Percentiles rank a stretch among this genome's conserved stretches.
Conservation (phyloP, 2,113 vertebrate genomes). For the Ascaphus truei region DNA sequence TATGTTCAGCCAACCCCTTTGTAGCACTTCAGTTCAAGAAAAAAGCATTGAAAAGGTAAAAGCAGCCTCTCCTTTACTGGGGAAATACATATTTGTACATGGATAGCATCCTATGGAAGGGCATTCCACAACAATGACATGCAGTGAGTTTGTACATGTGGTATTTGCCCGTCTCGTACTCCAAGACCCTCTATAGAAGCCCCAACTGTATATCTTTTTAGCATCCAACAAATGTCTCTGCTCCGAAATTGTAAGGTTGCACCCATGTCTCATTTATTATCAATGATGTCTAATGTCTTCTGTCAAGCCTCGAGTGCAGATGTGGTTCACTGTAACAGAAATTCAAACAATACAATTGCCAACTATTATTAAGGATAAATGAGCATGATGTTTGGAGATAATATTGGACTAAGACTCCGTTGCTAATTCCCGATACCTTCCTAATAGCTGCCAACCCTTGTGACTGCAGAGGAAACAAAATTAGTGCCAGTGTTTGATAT, state of each 20-base stretch:
- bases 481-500: constrained; percentile 37
- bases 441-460: constrained; percentile 32
- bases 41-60: constrained; percentile 6
- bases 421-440: constrained; percentile 36
- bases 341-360: constrained; percentile 22
- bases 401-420: constrained; percentile 27
- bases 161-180: constrained; percentile 2
- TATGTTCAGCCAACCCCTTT: background rate
- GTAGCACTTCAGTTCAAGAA: background rate
- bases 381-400: constrained; percentile 8
- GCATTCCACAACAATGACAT: background rate
- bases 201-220: constrained; percentile 3
- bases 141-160: constrained; percentile 14
- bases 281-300: constrained; percentile 15
- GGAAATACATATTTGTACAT: background rate
- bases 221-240: background rate
- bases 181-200: background rate
- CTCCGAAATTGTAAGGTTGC: background rate
- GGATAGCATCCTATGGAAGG: background rate
- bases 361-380: constrained; percentile 38
- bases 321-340: constrained; percentile 8
- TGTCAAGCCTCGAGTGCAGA: constrained; percentile 19
- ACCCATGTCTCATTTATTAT: constrained; percentile 10
- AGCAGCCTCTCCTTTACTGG: constrained; percentile 2
- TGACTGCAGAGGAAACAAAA: constrained; percentile 37